A percentile compares a stretch with the other conserved stretches of the same genome.
phyloP scores from a whole-genome alignment of 2,113 vertebrate genomes.

The Tragelaphus imberbis region DNA sequence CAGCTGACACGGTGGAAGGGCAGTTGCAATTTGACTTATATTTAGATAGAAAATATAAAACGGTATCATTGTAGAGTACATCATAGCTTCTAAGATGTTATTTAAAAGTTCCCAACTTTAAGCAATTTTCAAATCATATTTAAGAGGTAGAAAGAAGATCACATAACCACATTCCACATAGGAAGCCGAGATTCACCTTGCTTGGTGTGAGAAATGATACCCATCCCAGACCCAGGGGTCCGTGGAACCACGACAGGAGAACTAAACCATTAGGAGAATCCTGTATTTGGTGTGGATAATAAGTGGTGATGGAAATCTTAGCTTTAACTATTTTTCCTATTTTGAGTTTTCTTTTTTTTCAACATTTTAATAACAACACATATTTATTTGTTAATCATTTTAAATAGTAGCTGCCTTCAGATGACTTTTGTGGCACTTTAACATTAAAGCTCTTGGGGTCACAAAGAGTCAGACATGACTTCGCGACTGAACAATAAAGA shows the following conservation, averaged over 20 bases:
- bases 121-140: neutral
- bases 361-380: constrained; percentile 12
- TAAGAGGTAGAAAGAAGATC: neutral
- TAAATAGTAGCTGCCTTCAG: neutral
- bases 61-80: neutral
- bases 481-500: too few relatives aligned
- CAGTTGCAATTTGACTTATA: neutral
- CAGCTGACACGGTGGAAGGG: neutral
- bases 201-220: neutral
- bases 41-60: neutral
- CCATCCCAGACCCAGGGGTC: neutral
- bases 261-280: neutral
- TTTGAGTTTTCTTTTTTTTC: constrained; percentile 23
- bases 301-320: neutral
- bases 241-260: neutral
- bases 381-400: neutral
- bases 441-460: neutral
- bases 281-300: neutral
- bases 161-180: neutral
- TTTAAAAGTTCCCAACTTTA: neutral
- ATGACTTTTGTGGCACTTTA: neutral
- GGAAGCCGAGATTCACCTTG: neutral
- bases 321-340: constrained; percentile 12
- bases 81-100: neutral
- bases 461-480: neutral